These are phyloP conservation scores for Pycnomerus fuliginosus DNA, from an alignment of 2,888 invertebrate genomes.

Conservation along the genomic window DNA sequence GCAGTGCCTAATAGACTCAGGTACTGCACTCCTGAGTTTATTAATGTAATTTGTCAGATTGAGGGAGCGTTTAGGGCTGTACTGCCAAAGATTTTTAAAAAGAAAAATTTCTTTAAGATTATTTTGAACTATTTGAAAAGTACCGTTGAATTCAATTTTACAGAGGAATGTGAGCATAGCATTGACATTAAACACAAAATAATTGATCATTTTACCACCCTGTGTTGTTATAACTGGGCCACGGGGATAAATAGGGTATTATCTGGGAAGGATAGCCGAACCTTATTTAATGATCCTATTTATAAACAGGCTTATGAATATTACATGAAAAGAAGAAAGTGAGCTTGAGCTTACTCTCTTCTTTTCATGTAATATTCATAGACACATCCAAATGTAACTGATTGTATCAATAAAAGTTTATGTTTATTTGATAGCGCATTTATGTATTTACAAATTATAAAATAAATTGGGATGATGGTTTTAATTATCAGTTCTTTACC, in stretches of 20 bases:
- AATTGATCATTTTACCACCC: not conserved
- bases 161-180: conserved; percentile 1
- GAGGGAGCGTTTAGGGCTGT: not conserved
- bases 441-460: too few relatives aligned
- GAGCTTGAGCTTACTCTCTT: too few relatives aligned
- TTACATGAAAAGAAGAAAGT: not conserved
- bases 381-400: too few relatives aligned
- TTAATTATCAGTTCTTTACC: too few relatives aligned
- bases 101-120: not conserved
- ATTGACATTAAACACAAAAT: not conserved
- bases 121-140: not conserved
- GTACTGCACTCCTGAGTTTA: conserved; percentile 3
- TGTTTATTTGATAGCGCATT: too few relatives aligned
- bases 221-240: not conserved
- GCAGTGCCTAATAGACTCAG: conserved; percentile 3
- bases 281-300: not conserved
- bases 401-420: too few relatives aligned
- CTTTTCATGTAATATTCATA: not conserved
- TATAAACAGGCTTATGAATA: not conserved
- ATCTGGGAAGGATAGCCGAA: conserved; percentile 1
- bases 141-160: not conserved
- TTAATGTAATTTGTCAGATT: conserved; percentile 2
- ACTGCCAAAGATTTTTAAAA: not conserved
- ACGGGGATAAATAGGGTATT: not conserved
- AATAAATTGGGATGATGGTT: too few relatives aligned